Evolutionary conservation across 2,797 vertebrate genomes (phyloP), one percentile per base, ranked within the genome.

Genomic region (Busarellus nigricollis): DNA sequence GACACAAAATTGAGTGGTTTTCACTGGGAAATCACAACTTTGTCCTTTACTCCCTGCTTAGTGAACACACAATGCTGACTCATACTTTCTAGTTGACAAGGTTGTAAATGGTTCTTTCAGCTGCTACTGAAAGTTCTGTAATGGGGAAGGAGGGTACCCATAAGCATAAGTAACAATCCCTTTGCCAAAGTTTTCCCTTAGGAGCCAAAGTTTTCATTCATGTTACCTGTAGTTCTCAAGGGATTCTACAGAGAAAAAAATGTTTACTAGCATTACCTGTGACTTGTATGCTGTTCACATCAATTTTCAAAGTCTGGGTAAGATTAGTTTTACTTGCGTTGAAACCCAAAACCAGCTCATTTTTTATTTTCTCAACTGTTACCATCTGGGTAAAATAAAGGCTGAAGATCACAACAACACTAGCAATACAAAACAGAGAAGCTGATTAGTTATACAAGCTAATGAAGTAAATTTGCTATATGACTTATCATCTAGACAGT

Each of bases 261-360:
- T 25, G 5, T 49, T 38, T 63, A 67, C 59, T 83, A 74, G 28
- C 37, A 79, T 97, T 98, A 98, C 98, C 98, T 98, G 94, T 95
- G 84, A 98, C 86, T 93, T 97, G 54, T 93, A 98, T 94, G 97
- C 98, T 98, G 96, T 93, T 96, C 70, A 96, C 83, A 96, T 98
- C 98, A 94, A 98, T 96, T 89, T 87, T 96, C 74, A 98, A 92
- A 78, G 69, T 95, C 83, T 95, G 72, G 13, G 93, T 86, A 87
- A 97, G 92, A 63, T 89, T 83, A 87, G 92, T 93, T 91, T 91
- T 96, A 89, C 97, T 97, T 94, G 89, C 22, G 33, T 82, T 90
- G 88, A 98, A 94, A 67, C 97, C 97, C 55, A 61, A 96, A 95
- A 97, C 57, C 42, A 98, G 69, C 45, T 97, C 98, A 87, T 96